phyloP scores from a whole-genome alignment of 2,888 invertebrate species.

The Mythimna pallens region DNA sequence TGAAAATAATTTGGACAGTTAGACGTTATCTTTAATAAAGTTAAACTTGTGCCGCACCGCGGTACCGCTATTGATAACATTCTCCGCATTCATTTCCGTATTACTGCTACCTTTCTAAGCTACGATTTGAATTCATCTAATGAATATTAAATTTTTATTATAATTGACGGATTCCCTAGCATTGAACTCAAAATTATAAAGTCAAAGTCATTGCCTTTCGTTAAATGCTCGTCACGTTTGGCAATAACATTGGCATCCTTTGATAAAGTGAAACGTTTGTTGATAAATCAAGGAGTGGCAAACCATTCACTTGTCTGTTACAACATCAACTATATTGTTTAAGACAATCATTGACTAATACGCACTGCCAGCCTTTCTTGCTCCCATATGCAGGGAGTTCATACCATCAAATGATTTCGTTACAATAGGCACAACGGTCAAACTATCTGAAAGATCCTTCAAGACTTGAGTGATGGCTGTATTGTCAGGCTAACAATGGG shows the following conservation, averaged over 20 bases:
- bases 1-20: constrained; percentile 8
- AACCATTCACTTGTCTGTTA: constrained; percentile 1
- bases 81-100: constrained; percentile 33
- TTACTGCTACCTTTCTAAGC: constrained; percentile 14
- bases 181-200: constrained; percentile 35
- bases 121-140: constrained; percentile 19
- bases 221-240: constrained; percentile 1
- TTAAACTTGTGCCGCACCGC: constrained; percentile 15
- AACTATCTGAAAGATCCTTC: constrained; percentile 67
- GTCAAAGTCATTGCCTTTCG: constrained; percentile 29
- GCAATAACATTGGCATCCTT: neutral
- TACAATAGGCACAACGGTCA: constrained; percentile 63
- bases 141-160: constrained; percentile 36
- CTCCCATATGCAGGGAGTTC: constrained; percentile 18
- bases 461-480: constrained; percentile 72
- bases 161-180: constrained; percentile 21
- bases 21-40: constrained; percentile 18
- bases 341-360: constrained; percentile 18
- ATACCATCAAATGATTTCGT: constrained; percentile 53
- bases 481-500: constrained; percentile 77
- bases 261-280: constrained; percentile 17
- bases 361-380: constrained; percentile 24
- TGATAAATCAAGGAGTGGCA: constrained; percentile 22
- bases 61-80: constrained; percentile 37
- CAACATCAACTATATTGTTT: constrained; percentile 13